Evolutionary conservation across 2,113 vertebrate genomes (phyloP).

Genomic region (Xyliphius kryptos): DNA sequence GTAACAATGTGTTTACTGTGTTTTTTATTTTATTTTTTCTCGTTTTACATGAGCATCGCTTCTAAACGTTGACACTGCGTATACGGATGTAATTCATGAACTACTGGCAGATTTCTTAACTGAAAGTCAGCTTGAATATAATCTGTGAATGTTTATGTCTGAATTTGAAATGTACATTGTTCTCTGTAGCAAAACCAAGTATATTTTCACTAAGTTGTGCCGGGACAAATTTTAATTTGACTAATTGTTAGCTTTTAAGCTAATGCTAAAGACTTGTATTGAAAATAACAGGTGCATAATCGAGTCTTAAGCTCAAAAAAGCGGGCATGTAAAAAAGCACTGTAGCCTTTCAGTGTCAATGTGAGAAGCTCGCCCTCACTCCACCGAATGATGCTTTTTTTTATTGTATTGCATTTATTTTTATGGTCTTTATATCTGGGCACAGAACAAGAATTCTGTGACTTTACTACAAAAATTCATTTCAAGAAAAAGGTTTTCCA

Average conservation of each 20-base stretch:
- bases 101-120: neutral
- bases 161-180: conserved; percentile 6
- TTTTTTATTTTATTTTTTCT: conserved; percentile 19
- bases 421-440: conserved; percentile 26
- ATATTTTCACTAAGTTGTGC: conserved; percentile 6
- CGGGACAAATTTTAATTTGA: conserved; percentile 2
- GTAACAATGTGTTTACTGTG: conserved; percentile 8
- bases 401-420: conserved; percentile 29
- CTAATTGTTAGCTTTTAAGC: conserved; percentile 5
- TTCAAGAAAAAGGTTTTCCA: conserved; percentile 26
- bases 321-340: conserved; percentile 27
- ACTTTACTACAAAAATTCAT: conserved; percentile 16
- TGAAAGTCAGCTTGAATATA: neutral
- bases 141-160: conserved; percentile 1
- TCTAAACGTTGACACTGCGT: conserved; percentile 21
- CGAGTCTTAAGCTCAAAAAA: neutral
- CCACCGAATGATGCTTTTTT: neutral
- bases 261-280: conserved; percentile 7
- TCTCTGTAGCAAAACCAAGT: conserved; percentile 28
- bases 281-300: neutral
- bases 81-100: neutral
- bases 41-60: conserved; percentile 12
- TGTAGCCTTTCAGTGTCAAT: conserved; percentile 16
- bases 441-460: conserved; percentile 9
- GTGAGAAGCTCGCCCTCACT: conserved; percentile 1